These are phyloP conservation scores for Vanessa cardui DNA, from an alignment of 2,888 invertebrate species.

Conservation along the genomic window DNA sequence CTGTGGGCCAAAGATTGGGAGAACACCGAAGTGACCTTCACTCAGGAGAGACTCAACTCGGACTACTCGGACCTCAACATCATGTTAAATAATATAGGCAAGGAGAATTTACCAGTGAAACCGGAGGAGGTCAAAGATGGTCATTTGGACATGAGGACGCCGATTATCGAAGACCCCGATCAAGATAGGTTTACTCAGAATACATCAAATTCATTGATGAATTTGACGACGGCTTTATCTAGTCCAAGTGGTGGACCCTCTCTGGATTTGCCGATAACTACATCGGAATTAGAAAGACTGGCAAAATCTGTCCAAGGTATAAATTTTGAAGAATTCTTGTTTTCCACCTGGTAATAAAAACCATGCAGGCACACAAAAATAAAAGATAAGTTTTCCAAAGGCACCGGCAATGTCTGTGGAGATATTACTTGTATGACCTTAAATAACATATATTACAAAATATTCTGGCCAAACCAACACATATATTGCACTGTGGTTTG, in stretches of 20 bases:
- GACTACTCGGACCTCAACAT: conserved; percentile 70
- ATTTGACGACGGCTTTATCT: conserved; percentile 58
- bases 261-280: conserved; percentile 70
- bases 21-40: conserved; percentile 62
- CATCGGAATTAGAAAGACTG: conserved; percentile 68
- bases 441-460: too few relatives aligned
- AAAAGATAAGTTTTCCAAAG: too few relatives aligned
- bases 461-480: too few relatives aligned
- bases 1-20: conserved; percentile 94
- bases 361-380: too few relatives aligned
- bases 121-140: conserved; percentile 54
- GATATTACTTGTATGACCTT: too few relatives aligned
- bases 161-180: conserved; percentile 41
- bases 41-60: conserved; percentile 68
- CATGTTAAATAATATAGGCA: conserved; percentile 65
- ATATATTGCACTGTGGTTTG: too few relatives aligned
- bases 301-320: conserved; percentile 73
- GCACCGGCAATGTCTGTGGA: too few relatives aligned
- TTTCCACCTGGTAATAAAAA: background rate
- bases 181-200: conserved; percentile 49
- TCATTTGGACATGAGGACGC: conserved; percentile 49
- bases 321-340: background rate
- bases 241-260: conserved; percentile 64
- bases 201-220: conserved; percentile 44
- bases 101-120: conserved; percentile 67